These are phyloP conservation scores for Trachelus iudaicus DNA, from an alignment of 2,888 invertebrate genomes.

Conservation along the genomic window DNA sequence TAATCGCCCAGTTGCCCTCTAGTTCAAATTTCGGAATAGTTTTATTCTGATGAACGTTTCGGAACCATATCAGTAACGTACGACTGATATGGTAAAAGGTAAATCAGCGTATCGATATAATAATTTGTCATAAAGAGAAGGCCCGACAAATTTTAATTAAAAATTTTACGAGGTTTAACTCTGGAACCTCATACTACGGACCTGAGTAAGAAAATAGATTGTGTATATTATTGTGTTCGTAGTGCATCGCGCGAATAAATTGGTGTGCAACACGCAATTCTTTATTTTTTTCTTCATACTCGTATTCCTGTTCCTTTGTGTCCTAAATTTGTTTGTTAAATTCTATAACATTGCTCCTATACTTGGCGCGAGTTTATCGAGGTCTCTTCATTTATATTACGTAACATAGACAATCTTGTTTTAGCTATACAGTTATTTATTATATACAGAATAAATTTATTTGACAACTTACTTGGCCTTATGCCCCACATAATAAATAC, in stretches of 20 bases:
- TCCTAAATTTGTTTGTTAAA: not conserved
- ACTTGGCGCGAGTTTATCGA: not conserved
- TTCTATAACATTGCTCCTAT: not conserved
- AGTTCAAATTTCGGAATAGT: not conserved
- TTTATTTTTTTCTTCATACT: not conserved
- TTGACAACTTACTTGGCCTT: not conserved
- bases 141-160: not conserved
- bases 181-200: not conserved
- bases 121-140: not conserved
- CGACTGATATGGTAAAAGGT: not conserved
- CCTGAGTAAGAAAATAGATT: slow-evolving; percentile 6
- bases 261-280: slow-evolving; percentile 12
- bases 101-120: not conserved
- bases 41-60: not conserved
- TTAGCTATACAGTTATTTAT: not conserved
- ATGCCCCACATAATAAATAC: not conserved
- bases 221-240: slow-evolving; percentile 16
- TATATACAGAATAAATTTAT: not conserved
- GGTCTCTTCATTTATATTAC: not conserved
- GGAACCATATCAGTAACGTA: not conserved
- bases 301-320: not conserved
- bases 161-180: not conserved
- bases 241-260: slow-evolving; percentile 18
- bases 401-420: not conserved
- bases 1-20: not conserved